Evolutionary conservation across 2,888 invertebrate genomes (phyloP).

Genomic region (Carcina quercana): DNA sequence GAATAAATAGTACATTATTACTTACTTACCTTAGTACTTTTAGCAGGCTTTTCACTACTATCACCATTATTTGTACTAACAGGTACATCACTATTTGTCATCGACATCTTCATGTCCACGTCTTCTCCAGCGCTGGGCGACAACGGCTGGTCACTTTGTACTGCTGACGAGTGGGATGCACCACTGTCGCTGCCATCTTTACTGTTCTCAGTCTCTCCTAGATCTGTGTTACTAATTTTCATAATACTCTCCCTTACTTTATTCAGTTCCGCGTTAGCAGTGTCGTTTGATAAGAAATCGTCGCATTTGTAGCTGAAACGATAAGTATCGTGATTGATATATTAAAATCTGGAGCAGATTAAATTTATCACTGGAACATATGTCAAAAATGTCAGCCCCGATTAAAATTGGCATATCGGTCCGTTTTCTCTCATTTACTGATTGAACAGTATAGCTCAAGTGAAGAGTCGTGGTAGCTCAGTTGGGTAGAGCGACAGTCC

Average conservation of each 20-base stretch:
- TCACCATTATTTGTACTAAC: slow-evolving; percentile 24
- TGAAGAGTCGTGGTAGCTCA: too few species aligned
- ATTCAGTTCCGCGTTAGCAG: slow-evolving; percentile 69
- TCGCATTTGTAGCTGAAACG: slow-evolving; percentile 83
- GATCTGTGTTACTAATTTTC: slow-evolving; percentile 31
- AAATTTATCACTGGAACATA: too few species aligned
- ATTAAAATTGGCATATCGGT: too few species aligned
- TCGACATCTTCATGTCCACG: slow-evolving; percentile 21
- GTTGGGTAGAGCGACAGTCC: too few species aligned
- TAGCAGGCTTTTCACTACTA: slow-evolving; percentile 36
- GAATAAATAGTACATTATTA: neutral
- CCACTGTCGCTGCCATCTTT: slow-evolving; percentile 33
- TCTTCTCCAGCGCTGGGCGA: slow-evolving; percentile 27
- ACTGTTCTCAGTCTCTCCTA: slow-evolving; percentile 31
- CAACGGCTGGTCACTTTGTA: slow-evolving; percentile 22
- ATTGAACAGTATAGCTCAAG: too few species aligned
- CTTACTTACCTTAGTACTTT: slow-evolving; percentile 41
- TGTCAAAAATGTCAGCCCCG: too few species aligned
- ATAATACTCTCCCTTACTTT: slow-evolving; percentile 72
- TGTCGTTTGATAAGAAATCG: slow-evolving; percentile 85
- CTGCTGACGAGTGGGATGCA: slow-evolving; percentile 23
- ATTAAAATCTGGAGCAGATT: too few species aligned
- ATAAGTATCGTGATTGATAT: too few species aligned
- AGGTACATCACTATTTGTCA: slow-evolving; percentile 32
- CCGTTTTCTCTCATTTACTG: too few species aligned